These are phyloP conservation scores for Lydus trimaculatus DNA, from an alignment of 2,888 invertebrate species.

Conservation along the genomic window DNA sequence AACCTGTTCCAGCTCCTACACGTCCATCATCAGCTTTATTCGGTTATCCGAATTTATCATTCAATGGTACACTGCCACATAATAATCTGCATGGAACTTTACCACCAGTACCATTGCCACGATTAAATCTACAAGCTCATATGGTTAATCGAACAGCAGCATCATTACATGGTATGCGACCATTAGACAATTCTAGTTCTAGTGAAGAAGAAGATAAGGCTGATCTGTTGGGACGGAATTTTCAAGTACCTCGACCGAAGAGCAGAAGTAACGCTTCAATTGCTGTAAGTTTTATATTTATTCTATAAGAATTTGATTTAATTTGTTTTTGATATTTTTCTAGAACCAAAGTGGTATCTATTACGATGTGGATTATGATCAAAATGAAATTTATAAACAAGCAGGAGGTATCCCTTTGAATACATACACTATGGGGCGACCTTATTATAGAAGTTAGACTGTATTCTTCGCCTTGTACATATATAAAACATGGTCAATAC, in stretches of 20 bases:
- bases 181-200: conserved; percentile 66
- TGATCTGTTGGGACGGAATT: conserved; percentile 75
- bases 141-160: conserved; percentile 53
- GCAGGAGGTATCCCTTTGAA: conserved; percentile 79
- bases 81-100: conserved; percentile 63
- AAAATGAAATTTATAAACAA: conserved; percentile 64
- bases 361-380: conserved; percentile 88
- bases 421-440: conserved; percentile 81
- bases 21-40: conserved; percentile 86
- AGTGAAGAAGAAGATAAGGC: conserved; percentile 76
- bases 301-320: conserved; percentile 16
- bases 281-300: conserved; percentile 61
- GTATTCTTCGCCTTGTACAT: background rate
- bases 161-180: conserved; percentile 56
- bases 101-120: conserved; percentile 75
- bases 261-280: conserved; percentile 75
- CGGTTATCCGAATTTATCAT: conserved; percentile 72
- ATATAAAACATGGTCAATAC: background rate
- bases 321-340: conserved; percentile 31
- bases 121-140: conserved; percentile 63
- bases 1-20: conserved; percentile 73
- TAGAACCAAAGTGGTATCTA: conserved; percentile 91
- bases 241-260: conserved; percentile 83
- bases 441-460: conserved; percentile 65
- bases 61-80: conserved; percentile 61